Evolutionary conservation across 2,113 vertebrate genomes (phyloP).

Genomic region (Clarias macrocephalus): DNA sequence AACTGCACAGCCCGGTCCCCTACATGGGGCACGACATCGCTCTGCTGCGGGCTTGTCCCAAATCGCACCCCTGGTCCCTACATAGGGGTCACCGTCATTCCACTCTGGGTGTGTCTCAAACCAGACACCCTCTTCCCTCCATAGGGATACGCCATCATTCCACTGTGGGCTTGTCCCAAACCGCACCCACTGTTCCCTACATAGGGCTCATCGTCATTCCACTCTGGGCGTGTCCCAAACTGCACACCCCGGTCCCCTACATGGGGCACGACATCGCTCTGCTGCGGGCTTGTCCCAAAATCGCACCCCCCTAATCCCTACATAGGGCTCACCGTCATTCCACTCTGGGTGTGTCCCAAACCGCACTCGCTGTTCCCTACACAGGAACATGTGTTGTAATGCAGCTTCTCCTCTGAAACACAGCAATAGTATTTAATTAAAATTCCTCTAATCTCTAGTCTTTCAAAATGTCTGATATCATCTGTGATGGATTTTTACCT

Average conservation of each 20-base stretch:
- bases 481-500: constrained; percentile 28
- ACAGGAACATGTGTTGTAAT: constrained; percentile 1
- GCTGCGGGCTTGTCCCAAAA: not conserved
- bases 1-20: too few species aligned
- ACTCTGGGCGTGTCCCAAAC: not conserved
- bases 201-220: not conserved
- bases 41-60: not conserved
- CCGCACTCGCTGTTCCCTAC: not conserved
- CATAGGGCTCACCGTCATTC: not conserved
- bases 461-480: constrained; percentile 38
- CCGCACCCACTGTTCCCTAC: too few species aligned
- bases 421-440: constrained; percentile 41
- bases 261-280: not conserved
- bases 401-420: constrained; percentile 6
- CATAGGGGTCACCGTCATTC: not conserved
- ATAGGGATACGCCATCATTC: not conserved
- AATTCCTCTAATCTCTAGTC: constrained; percentile 34
- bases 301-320: not conserved
- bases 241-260: not conserved
- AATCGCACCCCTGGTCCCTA: too few species aligned
- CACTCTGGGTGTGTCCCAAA: not conserved
- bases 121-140: not conserved
- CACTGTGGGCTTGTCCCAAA: not conserved
- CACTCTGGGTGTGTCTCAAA: not conserved
- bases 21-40: too few species aligned